phyloP scores from a whole-genome alignment of 1,140 invertebrate genomes.

The Pantala flavescens region DNA sequence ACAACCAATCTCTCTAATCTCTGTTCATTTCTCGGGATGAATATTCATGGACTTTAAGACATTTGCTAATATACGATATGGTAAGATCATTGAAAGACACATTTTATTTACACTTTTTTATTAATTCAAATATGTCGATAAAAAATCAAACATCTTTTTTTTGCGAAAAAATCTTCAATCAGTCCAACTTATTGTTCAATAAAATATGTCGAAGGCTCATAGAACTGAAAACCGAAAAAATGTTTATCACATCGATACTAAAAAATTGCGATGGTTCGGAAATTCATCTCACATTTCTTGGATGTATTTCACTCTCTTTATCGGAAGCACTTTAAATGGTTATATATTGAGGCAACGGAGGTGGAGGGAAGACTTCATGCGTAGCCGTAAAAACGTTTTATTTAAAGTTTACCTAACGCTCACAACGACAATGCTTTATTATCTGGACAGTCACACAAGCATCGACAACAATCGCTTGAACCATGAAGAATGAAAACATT shows the following conservation, averaged over 20 bases:
- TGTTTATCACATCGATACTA: not conserved
- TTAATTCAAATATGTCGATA: not conserved
- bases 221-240: not conserved
- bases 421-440: too few species aligned
- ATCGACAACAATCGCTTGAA: too few species aligned
- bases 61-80: too few species aligned
- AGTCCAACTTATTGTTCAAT: not conserved
- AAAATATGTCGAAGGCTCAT: not conserved
- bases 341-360: not conserved
- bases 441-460: too few species aligned
- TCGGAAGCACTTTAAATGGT: not conserved
- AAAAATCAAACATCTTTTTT: not conserved
- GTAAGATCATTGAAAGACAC: too few species aligned
- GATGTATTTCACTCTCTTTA: not conserved
- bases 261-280: not conserved
- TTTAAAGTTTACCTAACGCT: too few species aligned
- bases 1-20: too few species aligned
- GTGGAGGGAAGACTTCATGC: not conserved
- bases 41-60: too few species aligned
- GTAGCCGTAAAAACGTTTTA: too few species aligned
- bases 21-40: too few species aligned
- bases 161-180: not conserved
- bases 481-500: too few species aligned
- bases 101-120: not conserved
- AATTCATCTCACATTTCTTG: not conserved